Percentiles rank a stretch among this genome's conserved stretches.
These are phyloP conservation scores for Cheilosia pagana DNA, from an alignment of 2,888 invertebrate genomes.

Conservation along the genomic window DNA sequence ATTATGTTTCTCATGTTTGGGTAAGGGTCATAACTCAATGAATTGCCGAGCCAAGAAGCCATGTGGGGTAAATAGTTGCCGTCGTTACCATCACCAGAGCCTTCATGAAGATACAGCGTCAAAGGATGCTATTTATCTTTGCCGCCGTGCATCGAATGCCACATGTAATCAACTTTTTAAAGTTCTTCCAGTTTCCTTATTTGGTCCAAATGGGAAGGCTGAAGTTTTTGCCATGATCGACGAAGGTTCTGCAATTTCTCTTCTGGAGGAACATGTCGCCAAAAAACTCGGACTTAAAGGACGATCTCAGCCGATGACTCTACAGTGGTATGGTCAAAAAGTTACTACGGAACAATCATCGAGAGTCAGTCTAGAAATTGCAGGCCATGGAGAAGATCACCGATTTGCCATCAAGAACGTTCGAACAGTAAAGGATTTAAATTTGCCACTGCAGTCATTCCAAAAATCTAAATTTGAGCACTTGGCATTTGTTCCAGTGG, in stretches of 20 bases:
- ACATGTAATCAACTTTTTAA: slow-evolving; percentile 28
- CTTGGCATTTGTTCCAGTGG: not conserved
- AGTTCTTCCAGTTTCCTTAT: slow-evolving; percentile 48
- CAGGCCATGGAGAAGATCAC: no score
- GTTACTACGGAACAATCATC: slow-evolving; percentile 15
- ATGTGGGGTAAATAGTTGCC: slow-evolving; percentile 40
- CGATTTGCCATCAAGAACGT: slow-evolving; percentile 4
- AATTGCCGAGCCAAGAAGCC: slow-evolving; percentile 18
- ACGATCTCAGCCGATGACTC: not conserved
- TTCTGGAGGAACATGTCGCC: not conserved
- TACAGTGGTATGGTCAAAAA: slow-evolving; percentile 2
- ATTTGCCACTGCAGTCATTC: not conserved
- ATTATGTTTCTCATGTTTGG: slow-evolving; percentile 38
- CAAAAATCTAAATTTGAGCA: slow-evolving; percentile 3
- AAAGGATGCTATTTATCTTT: not conserved
- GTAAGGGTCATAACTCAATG: slow-evolving; percentile 14
- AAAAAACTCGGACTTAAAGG: not conserved
- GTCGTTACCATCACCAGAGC: slow-evolving; percentile 24
- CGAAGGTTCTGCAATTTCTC: not conserved
- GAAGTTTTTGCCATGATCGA: slow-evolving; percentile 2
- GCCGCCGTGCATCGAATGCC: not conserved
- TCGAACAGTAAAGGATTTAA: not conserved
- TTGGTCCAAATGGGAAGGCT: slow-evolving; percentile 14
- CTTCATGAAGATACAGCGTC: slow-evolving; percentile 18
- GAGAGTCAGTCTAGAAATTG: not conserved